These are phyloP conservation scores for Coccyzus lansbergi DNA, from an alignment of 2,797 vertebrate species.

Conservation along the genomic window DNA sequence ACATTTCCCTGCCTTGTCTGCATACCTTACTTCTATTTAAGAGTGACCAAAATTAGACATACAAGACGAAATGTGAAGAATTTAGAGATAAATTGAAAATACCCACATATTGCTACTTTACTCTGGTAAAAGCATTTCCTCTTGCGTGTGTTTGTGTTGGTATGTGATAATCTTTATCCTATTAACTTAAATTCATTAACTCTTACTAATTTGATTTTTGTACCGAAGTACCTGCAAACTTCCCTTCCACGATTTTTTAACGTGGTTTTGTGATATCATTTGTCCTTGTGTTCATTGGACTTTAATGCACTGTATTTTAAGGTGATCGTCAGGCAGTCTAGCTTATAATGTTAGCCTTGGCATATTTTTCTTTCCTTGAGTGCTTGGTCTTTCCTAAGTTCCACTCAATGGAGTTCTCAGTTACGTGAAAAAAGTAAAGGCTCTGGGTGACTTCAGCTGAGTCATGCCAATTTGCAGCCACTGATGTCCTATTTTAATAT, in stretches of 20 bases:
- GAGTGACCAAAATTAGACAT: background rate
- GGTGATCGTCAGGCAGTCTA: fast-evolving
- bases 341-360: background rate
- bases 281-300: background rate
- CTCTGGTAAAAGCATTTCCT: background rate
- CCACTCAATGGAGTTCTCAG: background rate
- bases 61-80: background rate
- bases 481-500: background rate
- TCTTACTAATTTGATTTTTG: background rate
- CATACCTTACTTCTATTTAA: background rate
- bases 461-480: background rate
- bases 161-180: background rate
- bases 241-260: background rate
- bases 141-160: background rate
- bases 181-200: background rate
- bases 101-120: background rate
- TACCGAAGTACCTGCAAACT: background rate
- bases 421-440: background rate
- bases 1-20: background rate
- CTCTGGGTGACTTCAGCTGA: background rate
- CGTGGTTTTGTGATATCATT: background rate
- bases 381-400: background rate
- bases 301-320: fast-evolving
- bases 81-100: background rate
- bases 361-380: background rate